phyloP scores from a whole-genome alignment of 2,113 vertebrate species.

The Mellivora capensis region DNA sequence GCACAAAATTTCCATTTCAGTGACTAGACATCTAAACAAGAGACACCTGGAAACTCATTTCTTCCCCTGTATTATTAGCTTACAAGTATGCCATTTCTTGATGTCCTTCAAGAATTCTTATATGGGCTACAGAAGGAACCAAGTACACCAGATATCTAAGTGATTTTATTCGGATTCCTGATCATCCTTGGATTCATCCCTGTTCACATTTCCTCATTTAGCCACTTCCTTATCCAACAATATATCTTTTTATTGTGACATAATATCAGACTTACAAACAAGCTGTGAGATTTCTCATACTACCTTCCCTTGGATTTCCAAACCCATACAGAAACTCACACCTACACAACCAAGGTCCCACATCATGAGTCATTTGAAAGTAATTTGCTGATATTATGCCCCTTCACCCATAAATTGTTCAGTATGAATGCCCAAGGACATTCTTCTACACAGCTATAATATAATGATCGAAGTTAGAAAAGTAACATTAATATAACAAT shows the following conservation, averaged over 20 bases:
- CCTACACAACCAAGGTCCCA: accelerated
- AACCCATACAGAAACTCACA: not conserved
- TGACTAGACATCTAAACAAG: not conserved
- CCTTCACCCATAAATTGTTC: not conserved
- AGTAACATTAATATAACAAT: not conserved
- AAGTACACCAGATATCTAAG: not conserved
- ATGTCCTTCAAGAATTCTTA: not conserved
- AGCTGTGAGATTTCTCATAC: not conserved
- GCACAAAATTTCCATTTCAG: not conserved
- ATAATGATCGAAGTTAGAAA: not conserved
- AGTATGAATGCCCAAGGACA: not conserved
- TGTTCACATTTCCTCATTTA: not conserved
- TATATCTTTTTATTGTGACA: not conserved
- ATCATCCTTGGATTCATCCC: not conserved
- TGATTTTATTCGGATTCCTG: not conserved
- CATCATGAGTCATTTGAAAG: not conserved
- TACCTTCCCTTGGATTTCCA: not conserved
- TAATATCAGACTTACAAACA: not conserved
- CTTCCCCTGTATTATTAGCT: not conserved
- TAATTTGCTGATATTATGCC: not conserved
- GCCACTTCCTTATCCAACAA: not conserved
- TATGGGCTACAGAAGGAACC: not conserved
- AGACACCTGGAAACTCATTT: not conserved
- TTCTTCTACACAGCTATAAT: not conserved
- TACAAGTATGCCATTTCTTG: not conserved